Percentiles rank a stretch among this genome's conserved stretches.
These are phyloP conservation scores for Hormiphora californensis DNA, from an alignment of 37 sponge, comb jelly and placozoan species.

Conservation along the genomic window DNA sequence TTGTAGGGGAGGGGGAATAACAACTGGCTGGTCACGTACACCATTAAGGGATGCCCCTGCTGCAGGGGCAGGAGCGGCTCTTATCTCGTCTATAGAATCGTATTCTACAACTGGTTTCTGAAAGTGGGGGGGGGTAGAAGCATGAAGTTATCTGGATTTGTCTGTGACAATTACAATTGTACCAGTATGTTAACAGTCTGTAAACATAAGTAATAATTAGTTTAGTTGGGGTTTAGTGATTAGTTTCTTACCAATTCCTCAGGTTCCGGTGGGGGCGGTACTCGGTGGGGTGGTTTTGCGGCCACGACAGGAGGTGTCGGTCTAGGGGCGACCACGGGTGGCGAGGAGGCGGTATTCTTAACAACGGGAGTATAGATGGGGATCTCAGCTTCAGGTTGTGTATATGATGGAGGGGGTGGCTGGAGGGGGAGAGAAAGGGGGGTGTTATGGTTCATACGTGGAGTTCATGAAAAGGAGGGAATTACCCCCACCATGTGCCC, in stretches of 20 bases:
- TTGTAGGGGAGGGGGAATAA: not conserved
- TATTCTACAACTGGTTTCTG: not conserved
- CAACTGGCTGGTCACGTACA: no score
- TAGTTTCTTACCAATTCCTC: no score
- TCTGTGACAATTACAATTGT: not conserved
- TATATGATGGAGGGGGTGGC: slow-evolving; percentile 30
- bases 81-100: slow-evolving; percentile 12
- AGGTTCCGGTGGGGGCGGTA: not conserved
- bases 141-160: not conserved
- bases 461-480: not conserved
- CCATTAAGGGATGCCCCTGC: not conserved
- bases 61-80: not conserved
- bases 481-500: no score
- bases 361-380: slow-evolving; percentile 24
- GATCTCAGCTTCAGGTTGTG: not conserved
- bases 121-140: not conserved
- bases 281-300: not conserved
- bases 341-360: no score
- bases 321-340: no score
- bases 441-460: not conserved
- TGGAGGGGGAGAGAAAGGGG: not conserved
- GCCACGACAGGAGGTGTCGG: not conserved
- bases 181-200: not conserved
- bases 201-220: not conserved
- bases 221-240: no score